These are phyloP conservation scores for Drosophila dives DNA, from an alignment of 2,888 invertebrate genomes.

Conservation along the genomic window DNA sequence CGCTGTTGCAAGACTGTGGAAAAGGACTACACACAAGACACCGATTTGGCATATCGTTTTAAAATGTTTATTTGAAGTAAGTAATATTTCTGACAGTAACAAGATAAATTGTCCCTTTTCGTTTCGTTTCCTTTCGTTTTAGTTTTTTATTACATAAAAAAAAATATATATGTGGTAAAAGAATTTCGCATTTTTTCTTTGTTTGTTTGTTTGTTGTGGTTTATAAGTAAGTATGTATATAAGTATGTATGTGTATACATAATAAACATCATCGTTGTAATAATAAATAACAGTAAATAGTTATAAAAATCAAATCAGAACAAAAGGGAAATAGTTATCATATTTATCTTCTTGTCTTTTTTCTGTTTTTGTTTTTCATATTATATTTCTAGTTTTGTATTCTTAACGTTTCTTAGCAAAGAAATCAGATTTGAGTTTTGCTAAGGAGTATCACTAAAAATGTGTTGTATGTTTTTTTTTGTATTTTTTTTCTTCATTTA, in stretches of 20 bases:
- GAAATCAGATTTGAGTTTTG: conserved; percentile 65
- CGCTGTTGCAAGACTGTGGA: conserved; percentile 1
- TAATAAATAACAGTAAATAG: conserved; percentile 61
- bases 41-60: conserved; percentile 51
- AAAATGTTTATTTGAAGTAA: conserved; percentile 80
- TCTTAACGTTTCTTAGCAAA: conserved; percentile 57
- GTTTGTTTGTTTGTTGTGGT: conserved; percentile 25
- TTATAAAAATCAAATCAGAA: conserved; percentile 46
- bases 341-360: conserved; percentile 15
- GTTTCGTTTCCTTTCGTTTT: conserved; percentile 7
- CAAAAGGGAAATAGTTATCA: conserved; percentile 35
- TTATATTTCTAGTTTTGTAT: conserved; percentile 30
- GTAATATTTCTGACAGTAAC: conserved; percentile 80
- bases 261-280: conserved; percentile 39
- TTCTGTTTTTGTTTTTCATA: conserved; percentile 6
- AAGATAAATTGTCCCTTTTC: conserved; percentile 69
- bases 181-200: conserved; percentile 41
- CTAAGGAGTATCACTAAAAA: conserved; percentile 77
- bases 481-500: conserved; percentile 20
- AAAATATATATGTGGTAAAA: conserved; percentile 41
- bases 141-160: conserved; percentile 33
- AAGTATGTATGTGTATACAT: conserved; percentile 47
- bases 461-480: conserved; percentile 35
- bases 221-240: conserved; percentile 36
- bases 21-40: conserved; percentile 18